Base-by-base conservation (phyloP, 2,888 invertebrate genomes). In the Chrysolina oricalcia region DNA sequence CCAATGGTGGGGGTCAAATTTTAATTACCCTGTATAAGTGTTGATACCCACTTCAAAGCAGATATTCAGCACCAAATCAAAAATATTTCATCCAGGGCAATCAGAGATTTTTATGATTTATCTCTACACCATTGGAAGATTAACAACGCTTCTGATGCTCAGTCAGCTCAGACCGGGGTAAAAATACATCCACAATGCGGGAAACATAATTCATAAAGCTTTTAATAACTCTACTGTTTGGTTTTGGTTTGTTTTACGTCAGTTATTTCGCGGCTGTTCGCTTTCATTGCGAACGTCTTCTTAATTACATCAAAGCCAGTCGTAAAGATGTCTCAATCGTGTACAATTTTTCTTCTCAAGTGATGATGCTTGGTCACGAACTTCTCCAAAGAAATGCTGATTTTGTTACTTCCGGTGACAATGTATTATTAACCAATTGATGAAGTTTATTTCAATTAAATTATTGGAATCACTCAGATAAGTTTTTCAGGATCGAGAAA, bases 121-220 rank as follows among this genome's bases (percentile, higher is more conserved):
- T 71, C 62, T 41, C 66, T 66, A 69, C 76, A 72, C 75, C 73
- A 78, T 62, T 75, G 73, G 62, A 65, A 63, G 68, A 62, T 66
- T 43, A 68, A 63, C 59, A 62, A 62, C 41, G 56, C 72, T 76
- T 70, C 69, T 78, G 70, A 73, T 70, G 70, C 53, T 46, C 23
- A 65, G 67, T 70, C 62, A 68, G 78, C 75, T 79, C 76, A 78
- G 73, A 59, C 72, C 62, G 72, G 73, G 76, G 80, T 83, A 83
- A 84, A 85, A 83, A 85, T 84, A 84, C 81, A 80, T 76, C 71
- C 77, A 83, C 84, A 85, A 85, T 83, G 81, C 83, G 84, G 83
- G 82, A 82, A 83, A 82, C 83, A 85, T 85, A 85, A 85, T 83
- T 85, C 84, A 85, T 84, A 83, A 80, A 19, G 80, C 81, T 83